These are phyloP conservation scores for Drosophila pullipes DNA, from an alignment of 2,888 invertebrate genomes.

Conservation along the genomic window DNA sequence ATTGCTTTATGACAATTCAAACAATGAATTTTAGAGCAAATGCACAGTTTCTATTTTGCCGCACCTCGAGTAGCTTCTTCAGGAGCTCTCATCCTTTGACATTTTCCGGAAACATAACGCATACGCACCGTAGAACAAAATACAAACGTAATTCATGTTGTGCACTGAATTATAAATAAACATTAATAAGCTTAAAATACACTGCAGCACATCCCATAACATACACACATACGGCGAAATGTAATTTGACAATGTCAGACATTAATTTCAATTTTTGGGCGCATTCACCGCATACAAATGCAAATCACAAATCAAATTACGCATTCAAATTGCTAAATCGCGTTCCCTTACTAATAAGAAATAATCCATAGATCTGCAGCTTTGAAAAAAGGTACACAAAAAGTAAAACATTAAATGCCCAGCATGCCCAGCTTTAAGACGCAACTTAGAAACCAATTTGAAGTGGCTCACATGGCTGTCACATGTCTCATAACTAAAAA, in stretches of 20 bases:
- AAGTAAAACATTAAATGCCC: background rate
- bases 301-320: constrained; percentile 69
- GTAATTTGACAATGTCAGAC: constrained; percentile 38
- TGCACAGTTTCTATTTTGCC: constrained; percentile 32
- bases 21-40: constrained; percentile 31
- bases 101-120: constrained; percentile 19
- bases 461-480: constrained; percentile 19
- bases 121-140: constrained; percentile 41
- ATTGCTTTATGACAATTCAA: constrained; percentile 28
- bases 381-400: background rate
- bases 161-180: constrained; percentile 71
- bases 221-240: constrained; percentile 16
- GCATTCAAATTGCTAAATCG: constrained; percentile 32
- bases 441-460: constrained; percentile 23
- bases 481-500: constrained; percentile 4
- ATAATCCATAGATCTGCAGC: background rate
- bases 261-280: constrained; percentile 61
- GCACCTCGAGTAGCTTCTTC: background rate
- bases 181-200: constrained; percentile 52
- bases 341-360: constrained; percentile 11
- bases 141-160: constrained; percentile 48
- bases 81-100: background rate
- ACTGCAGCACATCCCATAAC: constrained; percentile 9
- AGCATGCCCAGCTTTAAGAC: constrained; percentile 22
- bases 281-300: constrained; percentile 34